Percentiles rank a stretch among this genome's conserved stretches.
phyloP scores from a whole-genome alignment of 2,113 vertebrate genomes.

The Python bivittatus region DNA sequence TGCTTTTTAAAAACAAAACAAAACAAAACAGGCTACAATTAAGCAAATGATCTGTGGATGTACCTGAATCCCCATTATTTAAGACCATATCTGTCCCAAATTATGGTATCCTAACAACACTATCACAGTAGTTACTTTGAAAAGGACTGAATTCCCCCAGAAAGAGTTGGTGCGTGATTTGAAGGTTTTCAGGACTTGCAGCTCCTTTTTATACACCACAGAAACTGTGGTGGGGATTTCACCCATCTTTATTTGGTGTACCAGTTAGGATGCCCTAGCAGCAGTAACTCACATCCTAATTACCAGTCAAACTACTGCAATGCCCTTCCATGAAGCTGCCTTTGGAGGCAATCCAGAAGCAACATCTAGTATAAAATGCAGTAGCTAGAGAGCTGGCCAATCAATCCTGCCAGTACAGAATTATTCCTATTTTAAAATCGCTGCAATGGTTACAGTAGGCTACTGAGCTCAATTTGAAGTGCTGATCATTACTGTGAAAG shows the following conservation, averaged over 20 bases:
- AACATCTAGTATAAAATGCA: too few relatives aligned
- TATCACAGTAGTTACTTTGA: background rate
- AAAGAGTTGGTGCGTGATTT: background rate
- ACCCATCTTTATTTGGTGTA: background rate
- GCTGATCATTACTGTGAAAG: too few relatives aligned
- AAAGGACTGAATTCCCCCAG: background rate
- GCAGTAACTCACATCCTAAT: background rate
- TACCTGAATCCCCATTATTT: background rate
- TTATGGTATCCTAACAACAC: background rate
- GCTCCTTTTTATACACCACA: background rate
- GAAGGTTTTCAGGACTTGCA: background rate
- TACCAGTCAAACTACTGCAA: background rate
- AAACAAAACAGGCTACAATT: background rate
- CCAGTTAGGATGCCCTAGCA: background rate
- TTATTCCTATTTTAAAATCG: too few relatives aligned
- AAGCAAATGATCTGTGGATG: too few relatives aligned
- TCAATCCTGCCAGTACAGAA: too few relatives aligned
- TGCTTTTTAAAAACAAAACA: background rate
- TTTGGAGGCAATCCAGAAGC: too few relatives aligned
- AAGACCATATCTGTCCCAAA: background rate
- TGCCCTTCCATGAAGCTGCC: background rate
- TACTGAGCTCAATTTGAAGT: too few relatives aligned
- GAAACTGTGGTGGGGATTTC: background rate
- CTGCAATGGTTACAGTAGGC: too few relatives aligned
- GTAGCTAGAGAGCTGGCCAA: too few relatives aligned